Conservation (phyloP, 2,888 invertebrate genomes). For the Standfussiana lucernea region DNA sequence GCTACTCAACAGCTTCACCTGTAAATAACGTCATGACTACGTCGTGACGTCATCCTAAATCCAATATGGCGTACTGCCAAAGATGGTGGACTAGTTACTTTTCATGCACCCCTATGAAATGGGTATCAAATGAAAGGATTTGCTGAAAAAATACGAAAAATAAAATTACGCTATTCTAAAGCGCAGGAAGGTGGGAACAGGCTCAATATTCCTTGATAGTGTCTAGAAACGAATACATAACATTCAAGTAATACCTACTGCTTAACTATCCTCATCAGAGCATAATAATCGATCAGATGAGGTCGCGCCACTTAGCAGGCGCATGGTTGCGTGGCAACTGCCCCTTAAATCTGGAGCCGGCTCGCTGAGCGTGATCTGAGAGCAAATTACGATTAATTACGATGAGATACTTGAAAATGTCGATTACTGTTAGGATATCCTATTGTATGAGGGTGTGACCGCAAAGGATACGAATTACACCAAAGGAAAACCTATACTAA, state of each 20-base stretch:
- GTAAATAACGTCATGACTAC: no score
- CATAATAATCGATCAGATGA: conserved; percentile 48
- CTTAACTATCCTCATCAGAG: conserved; percentile 27
- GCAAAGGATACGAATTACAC: background rate
- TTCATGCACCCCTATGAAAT: no score
- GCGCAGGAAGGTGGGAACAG: background rate
- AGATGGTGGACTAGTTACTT: no score
- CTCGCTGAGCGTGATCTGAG: conserved; percentile 30
- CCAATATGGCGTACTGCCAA: no score
- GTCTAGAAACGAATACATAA: background rate
- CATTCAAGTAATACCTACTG: background rate
- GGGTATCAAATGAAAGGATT: background rate
- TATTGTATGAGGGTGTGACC: background rate
- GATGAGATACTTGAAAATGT: background rate
- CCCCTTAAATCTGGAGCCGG: conserved; percentile 27
- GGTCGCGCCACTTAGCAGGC: conserved; percentile 25
- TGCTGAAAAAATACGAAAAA: background rate
- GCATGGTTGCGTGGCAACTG: conserved; percentile 4
- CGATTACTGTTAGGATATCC: background rate
- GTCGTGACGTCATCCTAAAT: no score
- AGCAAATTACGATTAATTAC: conserved; percentile 18
- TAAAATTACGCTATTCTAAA: no score
- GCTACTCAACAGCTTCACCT: no score
- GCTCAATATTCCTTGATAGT: background rate
- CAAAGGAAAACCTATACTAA: background rate